A percentile compares a stretch with the other conserved stretches of the same genome.
These are phyloP conservation scores for Pleuronectes platessa DNA, from an alignment of 2,113 vertebrate species.

Conservation along the genomic window DNA sequence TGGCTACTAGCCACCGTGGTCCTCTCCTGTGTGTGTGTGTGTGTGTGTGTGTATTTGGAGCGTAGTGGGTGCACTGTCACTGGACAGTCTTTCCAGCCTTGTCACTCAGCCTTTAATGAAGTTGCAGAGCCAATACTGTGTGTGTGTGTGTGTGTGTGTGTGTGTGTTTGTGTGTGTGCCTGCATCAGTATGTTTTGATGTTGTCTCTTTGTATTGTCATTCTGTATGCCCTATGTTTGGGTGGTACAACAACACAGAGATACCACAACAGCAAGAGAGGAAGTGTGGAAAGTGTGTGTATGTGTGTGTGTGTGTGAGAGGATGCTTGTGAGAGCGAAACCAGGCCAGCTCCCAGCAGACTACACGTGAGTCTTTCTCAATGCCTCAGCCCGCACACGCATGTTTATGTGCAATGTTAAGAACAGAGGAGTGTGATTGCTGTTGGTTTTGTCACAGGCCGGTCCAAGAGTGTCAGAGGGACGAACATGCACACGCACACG, in stretches of 20 bases:
- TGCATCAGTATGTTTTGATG: constrained; percentile 13
- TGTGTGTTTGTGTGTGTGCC: background rate
- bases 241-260: constrained; percentile 26
- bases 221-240: constrained; percentile 19
- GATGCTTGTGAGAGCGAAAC: constrained; percentile 53
- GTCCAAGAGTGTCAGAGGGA: constrained; percentile 54
- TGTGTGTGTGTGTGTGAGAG: background rate
- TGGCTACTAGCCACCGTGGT: constrained; percentile 39
- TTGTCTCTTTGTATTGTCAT: background rate
- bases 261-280: background rate
- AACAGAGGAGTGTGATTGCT: constrained; percentile 29
- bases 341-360: constrained; percentile 75
- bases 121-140: background rate
- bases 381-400: constrained; percentile 36
- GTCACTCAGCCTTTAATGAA: constrained; percentile 10
- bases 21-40: constrained; percentile 26
- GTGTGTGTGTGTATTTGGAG: constrained; percentile 27
- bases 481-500: background rate
- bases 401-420: constrained; percentile 14
- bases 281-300: constrained; percentile 18
- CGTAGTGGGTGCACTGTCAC: background rate
- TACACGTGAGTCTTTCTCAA: constrained; percentile 14
- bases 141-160: constrained; percentile 8
- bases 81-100: constrained; percentile 35
- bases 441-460: constrained; percentile 50